These are phyloP conservation scores for Myzus persicae DNA, from an alignment of 1,140 invertebrate genomes.

Conservation along the genomic window DNA sequence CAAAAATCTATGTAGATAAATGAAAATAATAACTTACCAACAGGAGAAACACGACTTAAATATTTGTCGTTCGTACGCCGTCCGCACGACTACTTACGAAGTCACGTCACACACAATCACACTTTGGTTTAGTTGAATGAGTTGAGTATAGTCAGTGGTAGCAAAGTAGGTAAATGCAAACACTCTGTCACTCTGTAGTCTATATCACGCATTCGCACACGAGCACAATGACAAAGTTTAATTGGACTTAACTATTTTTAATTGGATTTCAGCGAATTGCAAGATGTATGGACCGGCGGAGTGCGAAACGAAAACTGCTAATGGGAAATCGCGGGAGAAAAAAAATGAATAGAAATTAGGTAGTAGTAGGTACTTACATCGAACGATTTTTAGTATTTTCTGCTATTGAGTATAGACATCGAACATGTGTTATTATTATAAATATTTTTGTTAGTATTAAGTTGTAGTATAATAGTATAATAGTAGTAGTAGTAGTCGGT, in stretches of 20 bases:
- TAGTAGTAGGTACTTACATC: too few relatives aligned
- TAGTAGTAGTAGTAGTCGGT: background rate
- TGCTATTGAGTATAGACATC: background rate
- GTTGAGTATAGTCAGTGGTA: background rate
- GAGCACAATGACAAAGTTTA: background rate
- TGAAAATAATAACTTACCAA: background rate
- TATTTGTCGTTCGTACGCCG: background rate
- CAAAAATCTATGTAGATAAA: background rate
- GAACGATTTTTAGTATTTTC: background rate
- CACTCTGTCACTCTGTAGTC: background rate
- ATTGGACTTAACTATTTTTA: slow-evolving; percentile 10
- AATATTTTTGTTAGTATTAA: background rate
- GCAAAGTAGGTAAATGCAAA: background rate
- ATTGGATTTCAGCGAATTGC: slow-evolving; percentile 1
- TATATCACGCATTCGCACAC: background rate
- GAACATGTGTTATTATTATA: background rate
- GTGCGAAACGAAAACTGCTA: background rate
- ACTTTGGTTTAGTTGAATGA: too few relatives aligned
- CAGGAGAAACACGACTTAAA: background rate
- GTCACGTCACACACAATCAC: background rate
- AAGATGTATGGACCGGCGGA: background rate
- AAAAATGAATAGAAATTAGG: background rate
- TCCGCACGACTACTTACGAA: background rate
- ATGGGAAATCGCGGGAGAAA: background rate
- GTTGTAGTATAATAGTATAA: too few relatives aligned